Evolutionary conservation across 2,888 invertebrate species (phyloP).

Genomic region (Caenorhabditis afra): DNA sequence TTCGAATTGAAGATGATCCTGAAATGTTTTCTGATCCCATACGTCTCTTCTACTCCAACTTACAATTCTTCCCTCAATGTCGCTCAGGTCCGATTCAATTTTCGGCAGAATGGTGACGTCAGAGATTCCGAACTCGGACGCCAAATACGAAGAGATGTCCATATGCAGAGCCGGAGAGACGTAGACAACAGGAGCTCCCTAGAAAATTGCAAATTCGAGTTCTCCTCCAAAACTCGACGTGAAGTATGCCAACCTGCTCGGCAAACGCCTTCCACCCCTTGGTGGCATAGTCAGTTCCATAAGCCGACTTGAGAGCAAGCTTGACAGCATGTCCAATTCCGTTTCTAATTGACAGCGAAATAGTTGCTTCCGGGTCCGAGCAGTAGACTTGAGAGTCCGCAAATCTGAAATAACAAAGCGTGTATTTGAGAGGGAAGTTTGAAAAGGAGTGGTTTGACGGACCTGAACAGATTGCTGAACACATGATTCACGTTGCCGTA

Average conservation of each 20-base stretch:
- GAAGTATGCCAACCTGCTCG: constrained; percentile 65
- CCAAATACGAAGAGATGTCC: constrained; percentile 69
- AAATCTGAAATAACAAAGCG: constrained; percentile 61
- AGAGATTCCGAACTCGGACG: constrained; percentile 72
- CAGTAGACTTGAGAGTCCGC: constrained; percentile 68
- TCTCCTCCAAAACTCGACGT: too few relatives aligned
- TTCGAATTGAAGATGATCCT: constrained; percentile 73
- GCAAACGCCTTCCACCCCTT: constrained; percentile 72
- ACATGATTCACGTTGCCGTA: constrained; percentile 70
- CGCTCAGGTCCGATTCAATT: constrained; percentile 67
- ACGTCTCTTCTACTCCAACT: constrained; percentile 20
- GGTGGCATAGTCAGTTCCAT: constrained; percentile 67
- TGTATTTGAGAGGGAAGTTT: too few relatives aligned
- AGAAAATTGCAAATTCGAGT: neutral
- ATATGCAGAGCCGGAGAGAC: constrained; percentile 75
- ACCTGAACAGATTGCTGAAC: constrained; percentile 65
- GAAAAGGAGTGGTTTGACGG: neutral
- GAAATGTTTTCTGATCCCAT: constrained; percentile 33
- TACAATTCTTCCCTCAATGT: constrained; percentile 74
- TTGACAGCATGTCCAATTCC: constrained; percentile 74
- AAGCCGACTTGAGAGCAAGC: constrained; percentile 69
- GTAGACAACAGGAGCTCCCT: constrained; percentile 75
- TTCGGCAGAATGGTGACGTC: constrained; percentile 70
- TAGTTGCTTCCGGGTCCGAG: constrained; percentile 69
- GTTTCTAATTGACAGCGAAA: constrained; percentile 67